phyloP scores from a whole-genome alignment of 2,888 invertebrate species.

The Ectemnius cavifrons region DNA sequence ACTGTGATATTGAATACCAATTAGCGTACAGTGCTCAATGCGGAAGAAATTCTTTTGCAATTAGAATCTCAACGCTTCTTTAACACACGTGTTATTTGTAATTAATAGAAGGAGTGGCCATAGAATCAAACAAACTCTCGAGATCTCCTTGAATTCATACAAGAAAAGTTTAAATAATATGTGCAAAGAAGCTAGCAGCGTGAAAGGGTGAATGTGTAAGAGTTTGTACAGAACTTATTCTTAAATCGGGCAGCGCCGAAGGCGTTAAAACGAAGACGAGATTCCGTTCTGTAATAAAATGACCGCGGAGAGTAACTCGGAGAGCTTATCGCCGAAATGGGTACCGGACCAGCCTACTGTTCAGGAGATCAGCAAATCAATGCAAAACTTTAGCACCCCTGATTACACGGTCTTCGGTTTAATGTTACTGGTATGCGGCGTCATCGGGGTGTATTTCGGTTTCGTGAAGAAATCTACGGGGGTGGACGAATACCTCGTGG shows the following conservation, averaged over 20 bases:
- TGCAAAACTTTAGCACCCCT: slow-evolving; percentile 84
- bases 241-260: slow-evolving; percentile 22
- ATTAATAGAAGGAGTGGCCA: too few relatives aligned
- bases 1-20: too few relatives aligned
- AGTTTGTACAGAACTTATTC: too few relatives aligned
- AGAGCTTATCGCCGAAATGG: slow-evolving; percentile 54
- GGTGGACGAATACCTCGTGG: slow-evolving; percentile 87
- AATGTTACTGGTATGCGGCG: slow-evolving; percentile 88
- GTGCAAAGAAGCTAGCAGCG: too few relatives aligned
- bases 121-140: too few relatives aligned
- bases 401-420: slow-evolving; percentile 89
- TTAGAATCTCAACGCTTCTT: too few relatives aligned
- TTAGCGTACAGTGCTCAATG: too few relatives aligned
- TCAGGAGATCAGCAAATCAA: slow-evolving; percentile 78
- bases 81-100: too few relatives aligned
- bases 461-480: slow-evolving; percentile 84
- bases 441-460: slow-evolving; percentile 91
- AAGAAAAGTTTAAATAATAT: too few relatives aligned
- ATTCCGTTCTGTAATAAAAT: slow-evolving; percentile 66
- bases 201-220: too few relatives aligned
- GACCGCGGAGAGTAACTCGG: slow-evolving; percentile 61
- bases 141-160: too few relatives aligned
- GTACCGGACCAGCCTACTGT: slow-evolving; percentile 74
- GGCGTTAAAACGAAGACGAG: slow-evolving; percentile 32
- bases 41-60: too few relatives aligned